A percentile compares a stretch with the other conserved stretches of the same genome.
phyloP scores from a whole-genome alignment of 2,113 vertebrate species.

The Mandrillus leucophaeus region DNA sequence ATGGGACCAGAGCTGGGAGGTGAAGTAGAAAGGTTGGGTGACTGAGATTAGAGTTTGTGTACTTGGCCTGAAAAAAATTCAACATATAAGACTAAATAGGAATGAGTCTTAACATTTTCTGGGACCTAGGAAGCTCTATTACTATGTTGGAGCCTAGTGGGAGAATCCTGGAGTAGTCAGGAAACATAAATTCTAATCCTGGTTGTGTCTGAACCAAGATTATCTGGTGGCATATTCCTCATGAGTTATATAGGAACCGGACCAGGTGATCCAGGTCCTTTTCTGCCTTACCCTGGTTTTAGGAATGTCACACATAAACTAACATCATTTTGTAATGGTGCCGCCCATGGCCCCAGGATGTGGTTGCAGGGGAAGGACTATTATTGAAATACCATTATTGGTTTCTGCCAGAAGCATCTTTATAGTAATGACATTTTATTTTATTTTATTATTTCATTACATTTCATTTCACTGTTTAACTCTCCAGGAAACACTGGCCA shows the following conservation, averaged over 20 bases:
- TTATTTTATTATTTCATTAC: conserved; percentile 12
- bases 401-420: not conserved
- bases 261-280: not conserved
- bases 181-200: not conserved
- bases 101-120: not conserved
- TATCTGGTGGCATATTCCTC: not conserved
- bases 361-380: not conserved
- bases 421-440: not conserved
- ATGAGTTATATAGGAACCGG: not conserved
- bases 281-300: not conserved
- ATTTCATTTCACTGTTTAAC: conserved; percentile 29
- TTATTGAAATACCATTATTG: not conserved
- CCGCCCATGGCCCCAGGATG: not conserved
- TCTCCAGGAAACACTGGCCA: not conserved
- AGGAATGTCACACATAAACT: not conserved
- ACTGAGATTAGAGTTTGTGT: not conserved
- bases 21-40: not conserved
- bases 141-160: not conserved
- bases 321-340: not conserved
- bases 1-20: not conserved
- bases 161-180: not conserved
- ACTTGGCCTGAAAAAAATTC: not conserved
- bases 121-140: not conserved
- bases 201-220: not conserved
- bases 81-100: not conserved